Base-by-base conservation (phyloP, 2,888 invertebrate genomes). In the Gandaritis pyraliata region DNA sequence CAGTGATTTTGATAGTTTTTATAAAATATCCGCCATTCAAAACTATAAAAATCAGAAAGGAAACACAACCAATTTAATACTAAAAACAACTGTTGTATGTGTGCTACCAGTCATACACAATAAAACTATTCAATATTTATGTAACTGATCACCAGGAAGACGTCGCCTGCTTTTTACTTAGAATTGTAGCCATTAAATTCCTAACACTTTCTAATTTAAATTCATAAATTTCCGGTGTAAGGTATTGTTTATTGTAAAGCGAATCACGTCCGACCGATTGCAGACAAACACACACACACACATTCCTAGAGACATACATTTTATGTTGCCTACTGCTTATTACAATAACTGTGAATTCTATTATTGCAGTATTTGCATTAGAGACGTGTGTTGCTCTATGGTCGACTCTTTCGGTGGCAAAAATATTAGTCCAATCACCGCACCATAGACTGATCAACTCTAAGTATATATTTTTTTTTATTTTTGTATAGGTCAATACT, bases 191-290 rank as follows among this genome's bases (percentile, higher is more conserved):
- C 60, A 92, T 91, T 89, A 90, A 88, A 92, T 90, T 90, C 90
- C 86, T 88, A 86, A 87, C 92, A 90, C 90, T 90, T 90, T 90
- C 90, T 86, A 87, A 91, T 92, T 90, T 87, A 88, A 90, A 92
- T 92, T 90, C 89, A 90, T 92, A 91, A 90, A 90, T 92, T 90
- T 92, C 92, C 91, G 91, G 91, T 90, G 88, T 82, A 83, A 81
- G 78, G 79, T 77, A 78, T 80, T 74, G 70, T 76, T 74, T 77
- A 83, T 89, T 88, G 82, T 77, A 73, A 89, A 70, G 71, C 86
- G 62, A 66, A 71, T 83, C 90, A 92, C 91, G 90, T 86, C 78
- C 84, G 84, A 83, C 82, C 87, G 86, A 87, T 87, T 85, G 88
- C 87, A 83, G 83, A 84, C 85, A 84, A 80, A 78, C 81, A 78